Evolutionary conservation across 2,113 vertebrate species (phyloP).

Genomic region (Fukomys damarensis): DNA sequence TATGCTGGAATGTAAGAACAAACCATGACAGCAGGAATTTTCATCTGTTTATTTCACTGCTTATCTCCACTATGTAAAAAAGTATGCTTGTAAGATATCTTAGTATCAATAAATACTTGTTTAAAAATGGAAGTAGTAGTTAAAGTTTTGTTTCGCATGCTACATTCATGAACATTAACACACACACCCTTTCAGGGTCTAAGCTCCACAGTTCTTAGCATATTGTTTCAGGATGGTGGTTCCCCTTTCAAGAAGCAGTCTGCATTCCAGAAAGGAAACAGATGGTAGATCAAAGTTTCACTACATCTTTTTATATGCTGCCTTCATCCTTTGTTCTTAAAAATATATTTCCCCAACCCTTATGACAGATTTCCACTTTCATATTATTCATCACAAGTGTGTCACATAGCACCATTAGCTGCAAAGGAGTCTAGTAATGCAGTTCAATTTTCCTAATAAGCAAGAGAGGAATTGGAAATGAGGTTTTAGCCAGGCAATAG

Average conservation of each 20-base stretch:
- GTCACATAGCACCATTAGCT: background rate
- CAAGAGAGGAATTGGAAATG: background rate
- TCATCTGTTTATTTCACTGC: background rate
- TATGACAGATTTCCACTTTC: background rate
- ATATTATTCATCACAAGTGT: background rate
- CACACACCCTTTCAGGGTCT: background rate
- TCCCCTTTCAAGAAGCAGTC: background rate
- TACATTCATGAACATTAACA: background rate
- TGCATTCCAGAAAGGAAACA: background rate
- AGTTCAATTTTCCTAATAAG: constrained; percentile 7
- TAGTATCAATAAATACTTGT: background rate
- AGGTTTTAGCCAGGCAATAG: background rate
- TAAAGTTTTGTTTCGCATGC: background rate
- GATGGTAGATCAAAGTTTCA: background rate
- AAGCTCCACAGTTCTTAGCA: background rate
- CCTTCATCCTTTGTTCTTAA: background rate
- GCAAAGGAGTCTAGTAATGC: background rate
- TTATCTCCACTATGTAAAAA: background rate
- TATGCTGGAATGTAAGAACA: background rate
- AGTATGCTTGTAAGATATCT: background rate
- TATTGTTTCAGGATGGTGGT: background rate
- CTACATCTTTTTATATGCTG: background rate
- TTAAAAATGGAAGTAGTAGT: background rate
- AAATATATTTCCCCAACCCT: background rate
- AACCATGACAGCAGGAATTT: background rate